These are phyloP conservation scores for Drosophila neocordata DNA, from an alignment of 1,140 invertebrate species.

Conservation along the genomic window DNA sequence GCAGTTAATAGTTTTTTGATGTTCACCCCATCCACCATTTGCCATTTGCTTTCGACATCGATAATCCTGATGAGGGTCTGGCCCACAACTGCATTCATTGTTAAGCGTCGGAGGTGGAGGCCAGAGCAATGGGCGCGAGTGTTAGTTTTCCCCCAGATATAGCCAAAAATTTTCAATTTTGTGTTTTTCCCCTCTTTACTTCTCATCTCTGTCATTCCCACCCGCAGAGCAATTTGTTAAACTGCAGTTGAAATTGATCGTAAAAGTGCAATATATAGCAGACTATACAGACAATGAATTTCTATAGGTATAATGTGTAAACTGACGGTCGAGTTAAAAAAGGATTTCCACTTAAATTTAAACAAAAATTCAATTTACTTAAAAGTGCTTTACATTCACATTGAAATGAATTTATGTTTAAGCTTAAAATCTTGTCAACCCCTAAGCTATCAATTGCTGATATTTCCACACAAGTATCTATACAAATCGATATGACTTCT, in stretches of 20 bases:
- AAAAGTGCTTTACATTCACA: not conserved
- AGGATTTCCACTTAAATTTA: not conserved
- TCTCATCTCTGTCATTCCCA: not conserved
- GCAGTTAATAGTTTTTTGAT: constrained; percentile 28
- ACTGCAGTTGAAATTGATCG: constrained; percentile 18
- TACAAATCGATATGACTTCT: not conserved
- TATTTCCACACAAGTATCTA: no score
- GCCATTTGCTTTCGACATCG: not conserved
- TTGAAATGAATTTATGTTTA: not conserved
- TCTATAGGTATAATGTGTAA: not conserved
- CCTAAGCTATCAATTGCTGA: constrained; percentile 13
- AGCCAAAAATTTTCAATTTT: constrained; percentile 18
- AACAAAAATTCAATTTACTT: not conserved
- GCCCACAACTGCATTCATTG: constrained; percentile 9
- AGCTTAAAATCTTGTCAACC: not conserved
- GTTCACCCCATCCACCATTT: not conserved
- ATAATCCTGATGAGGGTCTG: constrained; percentile 13
- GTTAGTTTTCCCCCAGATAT: not conserved
- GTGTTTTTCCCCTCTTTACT: not conserved
- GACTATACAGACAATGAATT: not conserved
- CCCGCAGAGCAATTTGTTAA: constrained; percentile 17
- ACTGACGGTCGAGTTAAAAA: not conserved
- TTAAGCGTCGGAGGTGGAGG: not conserved
- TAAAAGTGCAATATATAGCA: not conserved
- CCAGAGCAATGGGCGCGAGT: not conserved